A percentile compares a stretch with the other conserved stretches of the same genome.
These are phyloP conservation scores for Leguminivora glycinivorella DNA, from an alignment of 1,140 invertebrate species.

Conservation along the genomic window DNA sequence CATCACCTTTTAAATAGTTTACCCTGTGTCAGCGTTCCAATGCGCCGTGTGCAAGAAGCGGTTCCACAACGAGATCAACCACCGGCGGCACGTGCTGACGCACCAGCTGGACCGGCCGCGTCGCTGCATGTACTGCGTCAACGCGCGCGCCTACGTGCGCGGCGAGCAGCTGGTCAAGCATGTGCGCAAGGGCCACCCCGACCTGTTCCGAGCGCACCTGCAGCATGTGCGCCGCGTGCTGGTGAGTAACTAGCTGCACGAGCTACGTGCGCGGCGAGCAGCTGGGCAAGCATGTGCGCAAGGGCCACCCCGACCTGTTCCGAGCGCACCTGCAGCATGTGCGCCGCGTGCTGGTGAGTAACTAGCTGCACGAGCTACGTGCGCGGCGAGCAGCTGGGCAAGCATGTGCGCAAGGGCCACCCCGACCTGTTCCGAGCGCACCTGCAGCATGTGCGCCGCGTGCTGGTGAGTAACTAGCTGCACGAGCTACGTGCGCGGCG, in stretches of 20 bases:
- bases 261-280: constrained; percentile 68
- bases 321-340: constrained; percentile 60
- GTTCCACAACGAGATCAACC: constrained; percentile 54
- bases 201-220: constrained; percentile 59
- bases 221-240: constrained; percentile 60
- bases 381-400: constrained; percentile 63
- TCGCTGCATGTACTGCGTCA: constrained; percentile 72
- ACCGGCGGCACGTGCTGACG: constrained; percentile 60
- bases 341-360: constrained; percentile 58
- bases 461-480: constrained; percentile 56
- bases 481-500: constrained; percentile 68
- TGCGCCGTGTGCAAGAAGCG: constrained; percentile 64
- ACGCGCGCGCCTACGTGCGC: constrained; percentile 64
- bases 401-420: constrained; percentile 61
- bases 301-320: constrained; percentile 56
- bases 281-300: constrained; percentile 61
- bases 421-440: constrained; percentile 55
- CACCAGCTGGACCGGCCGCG: constrained; percentile 67
- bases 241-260: constrained; percentile 52
- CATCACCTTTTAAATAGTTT: too few relatives aligned
- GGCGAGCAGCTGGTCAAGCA: constrained; percentile 63
- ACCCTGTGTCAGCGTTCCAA: constrained; percentile 38
- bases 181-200: constrained; percentile 58
- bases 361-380: too few relatives aligned
- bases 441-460: constrained; percentile 59